phyloP scores from a whole-genome alignment of 2,888 invertebrate species.

The Lumbricus terrestris region DNA sequence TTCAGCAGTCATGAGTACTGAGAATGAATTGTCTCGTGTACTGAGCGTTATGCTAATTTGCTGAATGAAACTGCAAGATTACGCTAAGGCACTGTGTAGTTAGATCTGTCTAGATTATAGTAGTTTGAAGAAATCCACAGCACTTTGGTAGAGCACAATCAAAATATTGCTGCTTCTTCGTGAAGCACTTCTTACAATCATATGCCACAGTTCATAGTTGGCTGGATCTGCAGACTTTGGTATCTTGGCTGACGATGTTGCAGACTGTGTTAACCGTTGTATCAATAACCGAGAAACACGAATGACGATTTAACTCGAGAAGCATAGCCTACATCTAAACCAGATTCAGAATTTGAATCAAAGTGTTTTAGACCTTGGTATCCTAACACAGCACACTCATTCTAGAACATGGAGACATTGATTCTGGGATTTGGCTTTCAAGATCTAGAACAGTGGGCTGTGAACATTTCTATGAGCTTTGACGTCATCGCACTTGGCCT shows the following conservation, averaged over 20 bases:
- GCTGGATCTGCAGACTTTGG: background rate
- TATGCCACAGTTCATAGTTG: background rate
- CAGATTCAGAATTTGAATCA: background rate
- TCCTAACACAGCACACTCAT: background rate
- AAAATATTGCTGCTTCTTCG: background rate
- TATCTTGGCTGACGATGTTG: background rate
- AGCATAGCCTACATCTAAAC: background rate
- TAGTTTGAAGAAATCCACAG: background rate
- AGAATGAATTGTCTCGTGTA: background rate
- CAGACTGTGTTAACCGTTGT: background rate
- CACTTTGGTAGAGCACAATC: background rate
- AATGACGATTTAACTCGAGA: background rate
- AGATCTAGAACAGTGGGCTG: background rate
- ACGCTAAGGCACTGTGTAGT: background rate
- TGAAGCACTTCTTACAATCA: no score
- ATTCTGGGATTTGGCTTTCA: background rate
- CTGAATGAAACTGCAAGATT: background rate
- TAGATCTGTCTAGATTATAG: background rate
- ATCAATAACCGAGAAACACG: background rate
- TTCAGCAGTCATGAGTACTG: background rate
- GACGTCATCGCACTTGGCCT: conserved; percentile 40
- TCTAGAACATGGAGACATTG: background rate
- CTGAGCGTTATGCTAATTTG: background rate
- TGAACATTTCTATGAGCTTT: conserved; percentile 32
- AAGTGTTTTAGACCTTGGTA: background rate